Conservation (phyloP, 2,797 vertebrate species). For the Enteromius paludinosus region DNA sequence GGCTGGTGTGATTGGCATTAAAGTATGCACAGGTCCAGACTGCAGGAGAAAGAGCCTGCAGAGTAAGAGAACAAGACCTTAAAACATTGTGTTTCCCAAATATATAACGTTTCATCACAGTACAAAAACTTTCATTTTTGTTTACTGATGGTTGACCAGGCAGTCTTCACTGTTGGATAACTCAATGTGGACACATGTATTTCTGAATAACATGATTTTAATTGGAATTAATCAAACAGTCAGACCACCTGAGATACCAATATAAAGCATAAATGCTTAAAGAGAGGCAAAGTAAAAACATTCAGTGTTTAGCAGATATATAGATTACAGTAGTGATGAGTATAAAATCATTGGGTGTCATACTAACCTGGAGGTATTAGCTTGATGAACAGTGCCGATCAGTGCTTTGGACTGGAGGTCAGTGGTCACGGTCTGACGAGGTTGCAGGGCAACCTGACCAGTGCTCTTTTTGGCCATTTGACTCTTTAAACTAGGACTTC, state of each 20-base stretch:
- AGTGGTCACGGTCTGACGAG: constrained; percentile 66
- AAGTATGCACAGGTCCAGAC: constrained; percentile 46
- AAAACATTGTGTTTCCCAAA: neutral
- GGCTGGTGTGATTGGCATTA: constrained; percentile 55
- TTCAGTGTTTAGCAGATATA: neutral
- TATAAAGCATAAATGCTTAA: neutral
- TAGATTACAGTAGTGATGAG: neutral
- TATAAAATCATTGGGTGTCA: neutral
- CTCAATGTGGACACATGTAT: neutral
- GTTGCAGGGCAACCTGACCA: constrained; percentile 80
- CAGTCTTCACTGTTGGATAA: neutral
- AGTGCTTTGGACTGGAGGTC: constrained; percentile 49
- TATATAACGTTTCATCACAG: neutral
- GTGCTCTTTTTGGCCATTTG: constrained; percentile 98
- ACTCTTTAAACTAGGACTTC: constrained; percentile 78
- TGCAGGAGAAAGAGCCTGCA: constrained; percentile 62
- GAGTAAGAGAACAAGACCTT: neutral
- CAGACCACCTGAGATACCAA: neutral
- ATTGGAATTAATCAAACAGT: too few relatives aligned
- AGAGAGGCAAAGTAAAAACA: neutral
- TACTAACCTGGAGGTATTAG: constrained; percentile 57
- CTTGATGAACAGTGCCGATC: constrained; percentile 28
- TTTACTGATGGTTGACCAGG: neutral
- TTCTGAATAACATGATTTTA: neutral
- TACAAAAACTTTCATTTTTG: neutral